A percentile compares a stretch with the other conserved stretches of the same genome.
phyloP scores from a whole-genome alignment of 2,888 invertebrate genomes.

The Dione juno region DNA sequence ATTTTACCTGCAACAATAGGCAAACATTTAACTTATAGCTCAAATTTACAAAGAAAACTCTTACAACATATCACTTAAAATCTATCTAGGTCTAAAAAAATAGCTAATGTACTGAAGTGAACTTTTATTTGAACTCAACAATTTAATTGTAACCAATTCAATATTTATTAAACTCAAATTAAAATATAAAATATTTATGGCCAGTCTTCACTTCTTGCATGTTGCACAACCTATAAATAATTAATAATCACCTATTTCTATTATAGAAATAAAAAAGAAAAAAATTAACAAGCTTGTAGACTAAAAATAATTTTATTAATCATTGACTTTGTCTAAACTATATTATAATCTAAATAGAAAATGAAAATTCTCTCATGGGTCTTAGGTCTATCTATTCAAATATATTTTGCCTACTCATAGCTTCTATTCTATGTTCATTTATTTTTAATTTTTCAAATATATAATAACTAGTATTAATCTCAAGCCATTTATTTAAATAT shows the following conservation, averaged over 20 bases:
- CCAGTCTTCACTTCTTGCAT: slow-evolving; percentile 3
- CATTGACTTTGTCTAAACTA: slow-evolving; percentile 12
- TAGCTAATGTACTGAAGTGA: not conserved
- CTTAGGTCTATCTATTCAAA: slow-evolving; percentile 6
- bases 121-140: not conserved
- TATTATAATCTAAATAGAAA: slow-evolving; percentile 26
- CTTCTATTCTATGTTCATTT: not conserved
- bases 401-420: not conserved
- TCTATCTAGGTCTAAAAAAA: not conserved
- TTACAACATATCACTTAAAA: slow-evolving; percentile 22
- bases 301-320: slow-evolving; percentile 25
- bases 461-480: not conserved
- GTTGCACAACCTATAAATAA: not conserved
- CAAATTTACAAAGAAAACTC: not conserved
- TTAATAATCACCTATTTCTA: not conserved
- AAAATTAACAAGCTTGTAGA: slow-evolving; percentile 25
- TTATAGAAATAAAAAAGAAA: not conserved
- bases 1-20: slow-evolving; percentile 22
- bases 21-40: slow-evolving; percentile 4
- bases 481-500: slow-evolving; percentile 22
- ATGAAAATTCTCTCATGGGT: slow-evolving; percentile 37
- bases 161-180: not conserved
- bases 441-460: not conserved
- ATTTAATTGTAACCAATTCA: not conserved
- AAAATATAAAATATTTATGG: not conserved